A percentile compares a stretch with the other conserved stretches of the same genome.
Conservation (phyloP, 2,113 vertebrate genomes). For the Ondatra zibethicus region DNA sequence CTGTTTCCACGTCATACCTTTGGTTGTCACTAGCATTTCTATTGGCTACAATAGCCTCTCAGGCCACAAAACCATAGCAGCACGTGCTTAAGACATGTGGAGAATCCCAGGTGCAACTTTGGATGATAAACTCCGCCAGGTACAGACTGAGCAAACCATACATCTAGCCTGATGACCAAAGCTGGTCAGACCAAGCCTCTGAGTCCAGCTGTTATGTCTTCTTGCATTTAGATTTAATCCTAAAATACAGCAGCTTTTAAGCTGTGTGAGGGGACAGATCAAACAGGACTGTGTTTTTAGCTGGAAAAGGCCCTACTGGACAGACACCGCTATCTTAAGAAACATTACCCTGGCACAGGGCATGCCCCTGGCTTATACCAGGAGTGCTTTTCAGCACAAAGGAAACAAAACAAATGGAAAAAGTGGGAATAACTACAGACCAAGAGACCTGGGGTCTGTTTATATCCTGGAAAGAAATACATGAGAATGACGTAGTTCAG, state of each 20-base stretch:
- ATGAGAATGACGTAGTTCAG: accelerated
- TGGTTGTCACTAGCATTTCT: background rate
- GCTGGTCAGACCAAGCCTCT: too few relatives aligned
- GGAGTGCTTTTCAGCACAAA: background rate
- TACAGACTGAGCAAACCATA: background rate
- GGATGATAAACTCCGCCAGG: background rate
- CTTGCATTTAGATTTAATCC: background rate
- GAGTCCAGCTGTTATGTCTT: too few relatives aligned
- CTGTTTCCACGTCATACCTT: too few relatives aligned
- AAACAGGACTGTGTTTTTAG: background rate
- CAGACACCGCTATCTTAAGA: background rate
- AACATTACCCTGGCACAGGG: background rate
- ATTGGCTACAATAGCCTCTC: background rate
- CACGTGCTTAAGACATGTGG: too few relatives aligned
- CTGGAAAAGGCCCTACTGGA: background rate
- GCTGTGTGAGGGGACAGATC: background rate
- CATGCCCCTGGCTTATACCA: background rate
- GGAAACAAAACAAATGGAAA: background rate
- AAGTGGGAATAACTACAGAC: background rate
- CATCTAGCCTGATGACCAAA: background rate
- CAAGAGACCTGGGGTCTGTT: too few relatives aligned
- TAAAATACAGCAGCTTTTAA: background rate
- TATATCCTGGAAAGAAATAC: background rate
- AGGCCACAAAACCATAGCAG: background rate
- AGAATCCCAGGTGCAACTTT: background rate